Conservation (phyloP, 2,797 vertebrate species). For the Ptychobarbus kaznakovi region DNA sequence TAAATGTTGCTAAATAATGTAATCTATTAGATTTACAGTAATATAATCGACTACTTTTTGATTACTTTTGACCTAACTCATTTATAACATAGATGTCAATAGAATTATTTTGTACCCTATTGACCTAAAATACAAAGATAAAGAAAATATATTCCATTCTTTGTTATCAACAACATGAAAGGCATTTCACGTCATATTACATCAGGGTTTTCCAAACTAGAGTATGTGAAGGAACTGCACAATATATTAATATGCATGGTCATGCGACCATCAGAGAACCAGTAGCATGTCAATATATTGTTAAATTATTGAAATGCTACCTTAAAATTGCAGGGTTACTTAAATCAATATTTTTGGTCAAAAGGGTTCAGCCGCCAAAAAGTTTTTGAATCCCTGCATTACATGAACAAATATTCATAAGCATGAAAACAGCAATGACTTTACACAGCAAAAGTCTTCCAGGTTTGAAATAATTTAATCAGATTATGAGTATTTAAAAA, state of each 20-base stretch:
- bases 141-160: not conserved
- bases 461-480: not conserved
- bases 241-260: not conserved
- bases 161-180: not conserved
- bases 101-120: not conserved
- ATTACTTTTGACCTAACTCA: not conserved
- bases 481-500: not conserved
- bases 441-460: not conserved
- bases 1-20: not conserved
- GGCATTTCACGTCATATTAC: not conserved
- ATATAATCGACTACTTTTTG: not conserved
- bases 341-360: not conserved
- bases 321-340: not conserved
- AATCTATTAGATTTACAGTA: not conserved
- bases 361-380: not conserved
- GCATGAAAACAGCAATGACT: not conserved
- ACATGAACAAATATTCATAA: not conserved
- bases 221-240: not conserved
- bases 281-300: not conserved
- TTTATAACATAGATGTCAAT: not conserved
- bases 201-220: not conserved
- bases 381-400: not conserved
- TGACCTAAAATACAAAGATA: not conserved
- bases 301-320: not conserved
- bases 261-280: not conserved